These are phyloP conservation scores for Coregonus suidteri DNA, from an alignment of 2,797 vertebrate genomes.

Conservation along the genomic window DNA sequence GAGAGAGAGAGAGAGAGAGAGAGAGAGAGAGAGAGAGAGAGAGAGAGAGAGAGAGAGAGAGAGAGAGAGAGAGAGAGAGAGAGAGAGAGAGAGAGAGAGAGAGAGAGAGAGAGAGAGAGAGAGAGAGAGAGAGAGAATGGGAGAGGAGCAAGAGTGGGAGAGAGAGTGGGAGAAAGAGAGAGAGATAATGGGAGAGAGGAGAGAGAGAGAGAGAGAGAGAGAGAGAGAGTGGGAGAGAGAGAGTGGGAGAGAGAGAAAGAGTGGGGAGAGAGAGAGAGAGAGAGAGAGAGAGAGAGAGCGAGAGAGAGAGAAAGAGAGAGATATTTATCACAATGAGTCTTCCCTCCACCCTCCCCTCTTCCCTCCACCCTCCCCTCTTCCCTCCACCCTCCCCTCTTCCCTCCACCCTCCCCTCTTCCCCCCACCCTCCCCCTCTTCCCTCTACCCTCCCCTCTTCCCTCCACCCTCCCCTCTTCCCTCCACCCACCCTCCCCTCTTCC, in stretches of 20 bases:
- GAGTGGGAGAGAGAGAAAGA: too few species aligned
- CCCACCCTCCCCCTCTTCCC: too few species aligned
- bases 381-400: background rate
- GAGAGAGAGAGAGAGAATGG: background rate
- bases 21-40: background rate
- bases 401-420: background rate
- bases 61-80: background rate
- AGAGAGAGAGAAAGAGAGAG: background rate
- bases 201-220: background rate
- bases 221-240: background rate
- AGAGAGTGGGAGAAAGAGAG: background rate
- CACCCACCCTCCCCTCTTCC: too few species aligned
- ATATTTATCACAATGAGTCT: background rate
- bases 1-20: background rate
- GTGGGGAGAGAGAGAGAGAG: background rate
- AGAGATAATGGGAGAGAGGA: slow-evolving; percentile 21
- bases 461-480: too few species aligned
- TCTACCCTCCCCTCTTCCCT: background rate
- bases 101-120: background rate
- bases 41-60: slow-evolving; percentile 1
- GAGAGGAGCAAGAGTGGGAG: background rate
- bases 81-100: background rate
- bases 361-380: too few species aligned
- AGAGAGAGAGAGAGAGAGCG: background rate
- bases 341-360: background rate